Base-by-base conservation (phyloP, 35 echinoderm and acorn worm genomes). In the Apostichopus japonicus region DNA sequence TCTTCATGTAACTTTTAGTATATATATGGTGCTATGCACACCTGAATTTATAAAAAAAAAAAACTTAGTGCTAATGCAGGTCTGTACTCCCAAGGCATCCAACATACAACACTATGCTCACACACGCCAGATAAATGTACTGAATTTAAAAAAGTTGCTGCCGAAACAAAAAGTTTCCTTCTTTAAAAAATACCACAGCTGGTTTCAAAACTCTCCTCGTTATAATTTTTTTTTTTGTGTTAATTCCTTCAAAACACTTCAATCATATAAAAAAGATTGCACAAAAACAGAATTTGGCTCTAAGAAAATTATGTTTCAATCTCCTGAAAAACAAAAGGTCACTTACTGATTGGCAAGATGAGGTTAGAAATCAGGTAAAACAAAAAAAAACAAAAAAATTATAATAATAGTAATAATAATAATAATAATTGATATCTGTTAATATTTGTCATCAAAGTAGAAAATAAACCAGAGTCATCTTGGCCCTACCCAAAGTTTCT, bases 311-410 rank as follows among this genome's bases (percentile, higher is more conserved):
- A 91, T 91, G 90, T 91, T 78, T 89, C 54, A 91, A 91, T 91
- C 90, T 91, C 90, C 90, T 91, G 90, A 91, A 91, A 91, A 91
- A 91, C 90, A 91, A 91, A 91, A 91, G 90, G 90, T 91, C 90
- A 91, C 90, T 91, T 91, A 91, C 90, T 91, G 90, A 91, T 91
- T 91, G 90, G 90, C 90, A 91, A 91, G 90, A 91, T 91, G 90
- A 91, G 90, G 90, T 91, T 91, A 91, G 72, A 91, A 56, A 91
- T 91, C 86, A 89, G 86, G 90, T 79, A 79, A 91, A 91, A 79
- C 24, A 79, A 59, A 91, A 87, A 54, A 11, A 87, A 87, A 10
- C 0, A 56, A 17, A 82, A 16, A 17, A 82, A 16, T 56, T 54
- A 44, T 24, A 78, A 78, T 78, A 91, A 79, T 23, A 79, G 27